Base-by-base conservation (phyloP, 2,888 invertebrate species). In the Phymatocera aterrima region DNA sequence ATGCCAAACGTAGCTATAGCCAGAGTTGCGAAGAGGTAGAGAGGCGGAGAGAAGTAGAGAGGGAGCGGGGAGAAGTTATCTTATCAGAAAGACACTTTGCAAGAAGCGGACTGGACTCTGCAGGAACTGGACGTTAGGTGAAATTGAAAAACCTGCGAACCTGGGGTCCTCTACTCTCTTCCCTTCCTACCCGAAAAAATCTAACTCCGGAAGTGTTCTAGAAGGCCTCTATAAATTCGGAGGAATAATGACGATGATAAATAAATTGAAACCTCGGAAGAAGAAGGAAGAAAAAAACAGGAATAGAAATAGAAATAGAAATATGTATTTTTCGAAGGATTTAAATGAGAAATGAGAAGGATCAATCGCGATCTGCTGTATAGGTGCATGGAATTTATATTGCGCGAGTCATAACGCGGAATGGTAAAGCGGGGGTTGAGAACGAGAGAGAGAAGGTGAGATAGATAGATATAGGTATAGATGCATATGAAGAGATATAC, bases 61-160 rank as follows among this genome's bases (percentile, higher is more conserved):
- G 24, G 37, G 28, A 60, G 75, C 84, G 84, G 83, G 81, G 78
- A 21, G 72, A 75, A 81, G 84, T 84, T 89, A 90, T 90, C 90
- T 90, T 90, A 90, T 90, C 90, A 81, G 81, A 81, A 79, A 84
- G 87, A 83, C 88, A 88, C 85, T 88, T 88, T 87, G 85, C 85
- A 83, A 85, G 83, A 79, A 80, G 81, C 40, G 84, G 43, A 54
- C 83, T 85, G 83, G 40, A 68, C 68, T 24, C 43, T 12, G 40
- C 51, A 21, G 57, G 34, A 75, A 85, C 85, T 84, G 85, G 86
- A 90, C 88, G 88, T 89, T 89, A 88, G 88, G 85, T 83, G 88
- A 90, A 89, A 90, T 90, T 88, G 90, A 88, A 90, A 89, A 89
- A 89, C 87, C 87, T 46, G 46, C 21, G 10, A 28, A 46, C 15